Conservation (phyloP, 2,888 invertebrate genomes). For the Glyphotaelius pellucidus region DNA sequence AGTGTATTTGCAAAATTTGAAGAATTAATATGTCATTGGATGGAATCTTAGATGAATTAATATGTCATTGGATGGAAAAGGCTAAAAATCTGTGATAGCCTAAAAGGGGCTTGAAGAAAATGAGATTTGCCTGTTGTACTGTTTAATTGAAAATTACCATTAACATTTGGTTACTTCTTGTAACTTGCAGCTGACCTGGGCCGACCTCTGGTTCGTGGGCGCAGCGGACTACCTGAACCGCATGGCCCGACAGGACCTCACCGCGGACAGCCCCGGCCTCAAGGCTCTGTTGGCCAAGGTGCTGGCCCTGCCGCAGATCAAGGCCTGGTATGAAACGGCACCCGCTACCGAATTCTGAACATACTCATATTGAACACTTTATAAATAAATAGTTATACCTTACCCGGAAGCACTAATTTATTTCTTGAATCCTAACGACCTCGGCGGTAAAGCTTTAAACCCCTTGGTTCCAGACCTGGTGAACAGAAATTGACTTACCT, state of each 20-base stretch:
- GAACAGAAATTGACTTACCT: too few species aligned
- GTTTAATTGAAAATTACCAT: too few species aligned
- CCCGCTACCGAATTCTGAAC: slow-evolving; percentile 71
- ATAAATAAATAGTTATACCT: neutral
- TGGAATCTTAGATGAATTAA: too few species aligned
- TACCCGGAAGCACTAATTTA: neutral
- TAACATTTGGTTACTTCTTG: too few species aligned
- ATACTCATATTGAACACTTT: neutral
- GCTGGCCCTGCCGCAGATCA: slow-evolving; percentile 74
- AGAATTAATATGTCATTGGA: too few species aligned
- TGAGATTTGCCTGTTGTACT: too few species aligned
- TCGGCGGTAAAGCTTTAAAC: too few species aligned
- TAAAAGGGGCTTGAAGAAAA: neutral
- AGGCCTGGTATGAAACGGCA: slow-evolving; percentile 77
- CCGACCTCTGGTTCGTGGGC: slow-evolving; percentile 75
- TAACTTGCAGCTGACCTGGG: slow-evolving; percentile 74
- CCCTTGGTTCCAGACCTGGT: too few species aligned
- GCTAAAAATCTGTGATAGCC: neutral
- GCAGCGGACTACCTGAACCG: slow-evolving; percentile 73
- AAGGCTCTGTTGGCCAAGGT: slow-evolving; percentile 75
- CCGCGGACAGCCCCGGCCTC: slow-evolving; percentile 74
- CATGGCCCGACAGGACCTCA: slow-evolving; percentile 72
- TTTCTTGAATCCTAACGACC: neutral
- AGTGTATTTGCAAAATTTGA: too few species aligned
- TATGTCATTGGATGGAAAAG: too few species aligned